Percentiles rank a stretch among this genome's conserved stretches.
phyloP scores from a whole-genome alignment of 2,797 vertebrate species.

The Parauchenoglanis punctatus region DNA sequence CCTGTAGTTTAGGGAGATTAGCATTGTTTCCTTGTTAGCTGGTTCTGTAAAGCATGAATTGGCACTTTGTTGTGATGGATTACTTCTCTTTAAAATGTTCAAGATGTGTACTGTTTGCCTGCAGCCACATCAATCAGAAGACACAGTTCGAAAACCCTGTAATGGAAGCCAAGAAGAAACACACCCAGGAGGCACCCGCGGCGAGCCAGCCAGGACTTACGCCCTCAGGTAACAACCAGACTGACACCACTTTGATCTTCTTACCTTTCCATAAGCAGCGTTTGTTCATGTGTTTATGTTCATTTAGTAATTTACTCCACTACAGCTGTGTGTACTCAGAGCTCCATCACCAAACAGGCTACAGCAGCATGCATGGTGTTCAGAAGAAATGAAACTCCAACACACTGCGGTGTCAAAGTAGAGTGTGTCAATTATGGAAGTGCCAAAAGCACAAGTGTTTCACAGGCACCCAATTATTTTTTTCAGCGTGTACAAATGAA shows the following conservation, averaged over 20 bases:
- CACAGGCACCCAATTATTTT: constrained; percentile 30
- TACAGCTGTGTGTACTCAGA: neutral
- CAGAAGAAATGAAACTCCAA: neutral
- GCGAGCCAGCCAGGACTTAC: constrained; percentile 53
- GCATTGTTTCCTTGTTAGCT: neutral
- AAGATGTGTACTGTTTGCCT: constrained; percentile 30
- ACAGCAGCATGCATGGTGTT: neutral
- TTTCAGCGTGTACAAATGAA: constrained; percentile 10
- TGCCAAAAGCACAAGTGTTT: constrained; percentile 33
- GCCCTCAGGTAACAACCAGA: constrained; percentile 67
- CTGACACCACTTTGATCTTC: neutral
- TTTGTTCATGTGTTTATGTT: neutral
- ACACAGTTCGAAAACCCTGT: constrained; percentile 99
- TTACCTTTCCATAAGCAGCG: neutral
- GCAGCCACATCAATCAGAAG: constrained; percentile 98
- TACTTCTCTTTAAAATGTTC: constrained; percentile 19
- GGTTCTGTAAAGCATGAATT: constrained; percentile 9
- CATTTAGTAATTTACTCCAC: neutral
- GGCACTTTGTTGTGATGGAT: neutral
- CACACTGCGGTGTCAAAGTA: neutral
- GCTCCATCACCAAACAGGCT: neutral
- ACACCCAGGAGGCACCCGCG: constrained; percentile 66
- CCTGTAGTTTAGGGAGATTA: constrained; percentile 1
- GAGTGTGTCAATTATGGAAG: constrained; percentile 14
- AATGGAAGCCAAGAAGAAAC: constrained; percentile 89